Conservation (phyloP, 2,888 invertebrate species). For the Eilema caniola region DNA sequence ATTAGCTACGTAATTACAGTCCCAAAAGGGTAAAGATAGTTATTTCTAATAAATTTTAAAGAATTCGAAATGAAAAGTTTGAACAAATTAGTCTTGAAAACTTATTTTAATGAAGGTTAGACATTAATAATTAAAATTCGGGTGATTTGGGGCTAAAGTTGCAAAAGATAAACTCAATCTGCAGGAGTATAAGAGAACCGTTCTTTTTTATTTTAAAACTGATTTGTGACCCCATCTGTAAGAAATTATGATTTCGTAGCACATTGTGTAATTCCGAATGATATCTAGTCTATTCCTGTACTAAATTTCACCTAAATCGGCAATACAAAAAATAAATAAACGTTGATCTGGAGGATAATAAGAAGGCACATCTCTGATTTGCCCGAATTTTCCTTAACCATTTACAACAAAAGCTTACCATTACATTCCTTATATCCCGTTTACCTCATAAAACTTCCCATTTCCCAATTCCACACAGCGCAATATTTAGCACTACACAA, state of each 20-base stretch:
- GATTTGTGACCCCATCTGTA: no score
- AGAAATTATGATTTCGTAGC: no score
- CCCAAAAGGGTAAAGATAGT: background rate
- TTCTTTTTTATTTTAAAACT: background rate
- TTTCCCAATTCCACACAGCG: conserved; percentile 10
- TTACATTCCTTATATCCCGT: conserved; percentile 20
- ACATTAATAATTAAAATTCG: conserved; percentile 60
- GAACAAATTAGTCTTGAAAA: conserved; percentile 40
- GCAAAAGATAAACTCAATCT: conserved; percentile 8
- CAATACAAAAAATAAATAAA: background rate
- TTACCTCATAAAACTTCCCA: conserved; percentile 20
- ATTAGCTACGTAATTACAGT: conserved; percentile 1
- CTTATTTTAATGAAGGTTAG: conserved; percentile 47
- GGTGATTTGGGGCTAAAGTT: conserved; percentile 32
- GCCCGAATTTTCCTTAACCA: background rate
- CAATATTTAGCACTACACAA: conserved; percentile 55
- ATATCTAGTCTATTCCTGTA: no score
- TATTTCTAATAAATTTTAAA: conserved; percentile 18
- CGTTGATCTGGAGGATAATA: no score
- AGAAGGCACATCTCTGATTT: background rate
- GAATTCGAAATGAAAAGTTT: conserved; percentile 14
- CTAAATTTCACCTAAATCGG: no score
- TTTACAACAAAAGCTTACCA: conserved; percentile 7
- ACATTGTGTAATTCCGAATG: no score
- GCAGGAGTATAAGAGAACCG: background rate